Conservation (phyloP, 1,140 invertebrate species). For the Saccostrea glomerata region DNA sequence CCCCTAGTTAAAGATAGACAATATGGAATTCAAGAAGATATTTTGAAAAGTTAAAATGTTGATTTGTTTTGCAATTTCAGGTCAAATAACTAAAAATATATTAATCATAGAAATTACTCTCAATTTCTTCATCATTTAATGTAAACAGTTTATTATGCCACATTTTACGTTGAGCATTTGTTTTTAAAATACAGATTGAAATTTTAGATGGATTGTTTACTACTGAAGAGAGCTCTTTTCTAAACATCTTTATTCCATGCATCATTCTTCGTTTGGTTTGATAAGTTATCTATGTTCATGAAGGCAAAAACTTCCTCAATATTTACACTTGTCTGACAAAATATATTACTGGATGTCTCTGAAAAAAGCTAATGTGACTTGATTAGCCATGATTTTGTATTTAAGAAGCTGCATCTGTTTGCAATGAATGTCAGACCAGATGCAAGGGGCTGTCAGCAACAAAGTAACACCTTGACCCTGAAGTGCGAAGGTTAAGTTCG, state of each 20-base stretch:
- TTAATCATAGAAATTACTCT: not conserved
- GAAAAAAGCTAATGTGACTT: conserved; percentile 27
- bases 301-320: not conserved
- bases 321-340: conserved; percentile 14
- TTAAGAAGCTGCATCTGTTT: conserved; percentile 34
- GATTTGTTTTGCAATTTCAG: no score
- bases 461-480: conserved; percentile 20
- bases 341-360: conserved; percentile 11
- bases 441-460: conserved; percentile 16
- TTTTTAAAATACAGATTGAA: not conserved
- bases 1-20: no score
- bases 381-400: conserved; percentile 23
- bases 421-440: conserved; percentile 37
- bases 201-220: not conserved
- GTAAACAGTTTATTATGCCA: not conserved
- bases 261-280: conserved; percentile 18
- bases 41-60: no score
- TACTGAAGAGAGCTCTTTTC: not conserved
- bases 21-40: no score
- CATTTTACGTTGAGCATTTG: not conserved
- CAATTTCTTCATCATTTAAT: not conserved
- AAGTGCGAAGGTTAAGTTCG: conserved; percentile 12
- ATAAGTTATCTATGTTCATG: not conserved
- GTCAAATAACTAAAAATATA: not conserved
- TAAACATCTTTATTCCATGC: not conserved